phyloP scores from a whole-genome alignment of 2,113 vertebrate genomes.

The Gavialis gangeticus region DNA sequence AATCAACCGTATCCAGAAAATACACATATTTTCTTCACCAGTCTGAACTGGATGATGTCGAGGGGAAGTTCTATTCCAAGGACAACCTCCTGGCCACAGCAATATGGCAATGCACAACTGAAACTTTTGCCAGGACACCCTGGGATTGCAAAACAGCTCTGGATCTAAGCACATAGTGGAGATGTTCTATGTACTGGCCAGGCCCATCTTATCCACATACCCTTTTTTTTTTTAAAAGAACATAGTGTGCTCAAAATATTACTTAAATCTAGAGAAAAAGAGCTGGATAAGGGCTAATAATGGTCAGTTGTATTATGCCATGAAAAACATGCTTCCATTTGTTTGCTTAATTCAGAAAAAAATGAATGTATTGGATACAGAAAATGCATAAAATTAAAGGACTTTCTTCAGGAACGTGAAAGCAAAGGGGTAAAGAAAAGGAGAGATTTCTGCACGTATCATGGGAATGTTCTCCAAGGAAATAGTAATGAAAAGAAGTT shows the following conservation, averaged over 20 bases:
- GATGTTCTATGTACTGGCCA: background rate
- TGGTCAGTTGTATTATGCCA: too few relatives aligned
- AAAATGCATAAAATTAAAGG: background rate
- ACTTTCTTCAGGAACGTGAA: background rate
- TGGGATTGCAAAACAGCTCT: background rate
- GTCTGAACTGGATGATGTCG: background rate
- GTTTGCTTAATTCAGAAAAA: background rate
- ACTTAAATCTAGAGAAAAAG: background rate
- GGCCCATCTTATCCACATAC: background rate
- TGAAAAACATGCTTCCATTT: too few relatives aligned
- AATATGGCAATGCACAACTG: background rate
- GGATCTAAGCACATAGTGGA: background rate
- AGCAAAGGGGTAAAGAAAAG: background rate
- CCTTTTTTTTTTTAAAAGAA: background rate
- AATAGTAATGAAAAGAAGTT: background rate
- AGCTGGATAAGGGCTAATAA: too few relatives aligned
- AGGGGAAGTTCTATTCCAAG: background rate
- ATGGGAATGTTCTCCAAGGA: background rate
- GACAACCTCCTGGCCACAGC: background rate
- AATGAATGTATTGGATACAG: background rate
- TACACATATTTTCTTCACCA: too few relatives aligned
- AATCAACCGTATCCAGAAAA: background rate
- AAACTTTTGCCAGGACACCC: background rate
- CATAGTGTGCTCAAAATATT: background rate
- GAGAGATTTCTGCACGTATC: background rate